These are phyloP conservation scores for Rotaria socialis DNA, from an alignment of 2,888 invertebrate genomes.

Conservation along the genomic window DNA sequence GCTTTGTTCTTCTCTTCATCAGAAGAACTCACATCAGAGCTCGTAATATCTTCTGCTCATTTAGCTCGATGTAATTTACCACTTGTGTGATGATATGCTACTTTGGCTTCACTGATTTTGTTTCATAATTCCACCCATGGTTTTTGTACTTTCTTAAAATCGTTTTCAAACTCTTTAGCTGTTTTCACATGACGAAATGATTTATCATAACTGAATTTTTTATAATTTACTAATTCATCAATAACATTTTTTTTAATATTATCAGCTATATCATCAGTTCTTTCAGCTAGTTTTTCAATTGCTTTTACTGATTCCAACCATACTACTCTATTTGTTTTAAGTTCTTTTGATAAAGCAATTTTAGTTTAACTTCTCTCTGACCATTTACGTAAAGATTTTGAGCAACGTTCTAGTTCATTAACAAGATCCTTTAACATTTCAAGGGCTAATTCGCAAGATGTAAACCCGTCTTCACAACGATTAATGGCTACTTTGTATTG, in stretches of 20 bases:
- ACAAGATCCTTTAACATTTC: background rate
- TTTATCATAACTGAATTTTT: background rate
- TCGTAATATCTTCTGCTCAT: background rate
- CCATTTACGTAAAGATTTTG: background rate
- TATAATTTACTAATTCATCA: background rate
- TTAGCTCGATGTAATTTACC: background rate
- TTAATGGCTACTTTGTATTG: background rate
- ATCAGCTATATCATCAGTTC: background rate
- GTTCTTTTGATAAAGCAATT: background rate
- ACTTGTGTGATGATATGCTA: background rate
- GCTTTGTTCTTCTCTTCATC: background rate
- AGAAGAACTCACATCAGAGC: background rate
- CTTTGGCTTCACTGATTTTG: background rate
- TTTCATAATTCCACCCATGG: background rate
- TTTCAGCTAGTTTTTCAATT: background rate
- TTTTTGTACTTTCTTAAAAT: background rate
- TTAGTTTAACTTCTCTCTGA: background rate
- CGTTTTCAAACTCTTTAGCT: constrained; percentile 18
- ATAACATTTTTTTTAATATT: background rate
- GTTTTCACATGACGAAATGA: background rate
- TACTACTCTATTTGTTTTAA: background rate
- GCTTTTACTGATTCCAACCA: background rate
- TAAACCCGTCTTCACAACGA: background rate
- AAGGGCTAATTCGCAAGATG: background rate
- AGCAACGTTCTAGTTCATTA: background rate